Evolutionary conservation across 1,140 invertebrate species (phyloP), one percentile per base, ranked within the genome.

Genomic region (Anoplophora glabripennis): DNA sequence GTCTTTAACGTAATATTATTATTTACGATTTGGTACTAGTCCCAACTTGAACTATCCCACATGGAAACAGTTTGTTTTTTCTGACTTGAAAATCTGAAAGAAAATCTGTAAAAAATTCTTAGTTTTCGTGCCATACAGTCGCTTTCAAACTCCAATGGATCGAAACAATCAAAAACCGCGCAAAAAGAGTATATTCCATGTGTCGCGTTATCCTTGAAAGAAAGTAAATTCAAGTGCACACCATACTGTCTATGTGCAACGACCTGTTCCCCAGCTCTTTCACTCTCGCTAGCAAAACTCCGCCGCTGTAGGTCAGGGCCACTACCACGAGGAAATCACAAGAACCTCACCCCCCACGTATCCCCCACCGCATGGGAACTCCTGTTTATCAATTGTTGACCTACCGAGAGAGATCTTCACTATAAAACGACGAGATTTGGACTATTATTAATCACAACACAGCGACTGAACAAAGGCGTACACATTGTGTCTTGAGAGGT

Each of bases 251-350:
- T 21, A 7, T 42, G 47, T 60, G 40, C 58, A 36, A 54, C 38
- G 52, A 60, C 52, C 58, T 41, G 51, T 37, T 9, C 12, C 11
- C 15, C 28, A 5, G 12, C 42, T 66, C 67, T 68, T 68, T 68
- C 67, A 66, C 67, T 68, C 64, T 69, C 57, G 42, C 57, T 55
- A n/a, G 55, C 48, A 61, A 42, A 38, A 18, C 37, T 48, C 34
- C 33, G 17, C 35, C 35, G 41, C 61, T 69, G 36, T 69, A 51
- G 67, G 67, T 69, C 67, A 69, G 48, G 65, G 67, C 53, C 63
- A 63, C 28, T 38, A 59, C 36, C 33, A 53, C 46, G 14, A 57
- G 53, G 62, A 61, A 63, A 53, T 33, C 38, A 41, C 52, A 21
- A 17, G 52, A 54, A 54, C 37, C 18, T 58, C 17, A 12, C 34